A percentile compares a stretch with the other conserved stretches of the same genome.
These are phyloP conservation scores for Drosophila aldrichi DNA, from an alignment of 2,888 invertebrate genomes.

Conservation along the genomic window DNA sequence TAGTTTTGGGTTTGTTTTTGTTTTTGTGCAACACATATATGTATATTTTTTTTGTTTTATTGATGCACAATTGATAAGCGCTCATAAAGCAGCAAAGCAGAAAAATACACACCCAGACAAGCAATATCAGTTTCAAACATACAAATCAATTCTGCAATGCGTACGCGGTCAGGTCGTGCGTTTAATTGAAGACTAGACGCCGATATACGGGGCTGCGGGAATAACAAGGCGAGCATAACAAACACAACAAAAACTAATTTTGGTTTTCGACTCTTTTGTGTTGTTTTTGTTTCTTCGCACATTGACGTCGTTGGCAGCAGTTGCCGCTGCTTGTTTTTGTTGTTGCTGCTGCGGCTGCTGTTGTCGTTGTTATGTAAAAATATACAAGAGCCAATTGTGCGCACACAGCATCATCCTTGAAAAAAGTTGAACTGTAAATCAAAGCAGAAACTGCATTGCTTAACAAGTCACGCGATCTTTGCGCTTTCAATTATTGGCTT, in stretches of 20 bases:
- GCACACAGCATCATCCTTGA: slow-evolving; percentile 56
- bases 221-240: slow-evolving; percentile 44
- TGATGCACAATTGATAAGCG: slow-evolving; percentile 60
- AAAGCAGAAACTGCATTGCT: slow-evolving; percentile 8
- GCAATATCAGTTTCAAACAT: slow-evolving; percentile 17
- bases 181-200: slow-evolving; percentile 46
- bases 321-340: slow-evolving; percentile 30
- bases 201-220: slow-evolving; percentile 30
- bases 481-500: slow-evolving; percentile 14
- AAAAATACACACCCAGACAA: slow-evolving; percentile 15
- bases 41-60: slow-evolving; percentile 45
- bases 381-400: slow-evolving; percentile 24
- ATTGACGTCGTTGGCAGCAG: slow-evolving; percentile 63
- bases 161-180: slow-evolving; percentile 20
- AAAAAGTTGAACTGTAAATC: slow-evolving; percentile 3
- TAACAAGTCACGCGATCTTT: slow-evolving; percentile 47
- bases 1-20: slow-evolving; percentile 60
- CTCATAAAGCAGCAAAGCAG: slow-evolving; percentile 10
- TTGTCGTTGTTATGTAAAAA: slow-evolving; percentile 54
- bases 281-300: slow-evolving; percentile 18
- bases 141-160: slow-evolving; percentile 51
- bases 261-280: slow-evolving; percentile 18
- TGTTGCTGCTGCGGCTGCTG: slow-evolving; percentile 12
- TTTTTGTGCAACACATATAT: slow-evolving; percentile 53
- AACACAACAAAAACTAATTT: slow-evolving; percentile 41